Conservation (phyloP, 2,888 invertebrate species). For the Athalia rosae region DNA sequence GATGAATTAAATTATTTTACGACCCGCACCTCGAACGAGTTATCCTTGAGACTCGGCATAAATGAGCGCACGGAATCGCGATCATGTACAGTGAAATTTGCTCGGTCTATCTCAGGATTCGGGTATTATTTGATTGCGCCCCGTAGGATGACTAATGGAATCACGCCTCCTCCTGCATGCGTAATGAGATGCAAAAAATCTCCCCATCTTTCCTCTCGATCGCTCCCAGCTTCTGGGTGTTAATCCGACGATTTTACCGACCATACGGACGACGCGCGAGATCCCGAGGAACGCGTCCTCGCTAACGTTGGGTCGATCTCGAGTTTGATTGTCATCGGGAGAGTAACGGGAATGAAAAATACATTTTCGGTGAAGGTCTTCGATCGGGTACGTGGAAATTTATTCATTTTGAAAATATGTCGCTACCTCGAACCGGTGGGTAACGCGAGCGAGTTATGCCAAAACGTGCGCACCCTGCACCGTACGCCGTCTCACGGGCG, state of each 20-base stretch:
- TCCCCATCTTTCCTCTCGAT: not conserved
- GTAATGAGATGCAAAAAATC: slow-evolving; percentile 29
- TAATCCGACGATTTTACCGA: slow-evolving; percentile 22
- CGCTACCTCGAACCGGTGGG: not conserved
- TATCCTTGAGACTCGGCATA: no score
- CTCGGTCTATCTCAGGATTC: no score
- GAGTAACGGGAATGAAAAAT: not conserved
- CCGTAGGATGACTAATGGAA: slow-evolving; percentile 1
- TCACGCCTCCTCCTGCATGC: not conserved
- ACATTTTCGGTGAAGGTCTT: not conserved
- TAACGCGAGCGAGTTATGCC: slow-evolving; percentile 28
- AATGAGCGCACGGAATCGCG: no score
- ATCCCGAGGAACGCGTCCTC: slow-evolving; percentile 20
- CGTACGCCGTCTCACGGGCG: not conserved
- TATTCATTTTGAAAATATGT: not conserved
- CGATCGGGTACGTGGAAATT: not conserved
- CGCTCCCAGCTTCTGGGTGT: slow-evolving; percentile 19
- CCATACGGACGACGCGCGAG: not conserved
- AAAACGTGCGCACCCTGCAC: slow-evolving; percentile 21
- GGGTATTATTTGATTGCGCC: slow-evolving; percentile 24
- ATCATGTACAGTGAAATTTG: no score
- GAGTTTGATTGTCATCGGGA: not conserved
- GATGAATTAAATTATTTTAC: no score
- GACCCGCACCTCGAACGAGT: no score
- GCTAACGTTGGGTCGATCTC: not conserved